phyloP scores from a whole-genome alignment of 2,888 invertebrate genomes.

The Erebia ligea region DNA sequence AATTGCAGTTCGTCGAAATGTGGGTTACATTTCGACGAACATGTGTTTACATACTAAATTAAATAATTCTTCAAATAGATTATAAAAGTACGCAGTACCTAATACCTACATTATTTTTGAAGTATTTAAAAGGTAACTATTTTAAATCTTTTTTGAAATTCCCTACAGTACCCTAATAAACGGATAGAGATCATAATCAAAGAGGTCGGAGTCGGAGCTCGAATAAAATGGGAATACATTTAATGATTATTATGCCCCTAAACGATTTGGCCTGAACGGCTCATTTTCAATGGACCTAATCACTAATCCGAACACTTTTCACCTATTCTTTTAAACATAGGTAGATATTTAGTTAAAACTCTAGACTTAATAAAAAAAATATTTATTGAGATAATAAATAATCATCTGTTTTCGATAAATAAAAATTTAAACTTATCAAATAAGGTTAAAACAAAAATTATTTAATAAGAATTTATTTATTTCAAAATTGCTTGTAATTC shows the following conservation, averaged over 20 bases:
- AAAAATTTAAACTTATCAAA: neutral
- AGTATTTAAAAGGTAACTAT: neutral
- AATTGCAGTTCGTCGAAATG: no score
- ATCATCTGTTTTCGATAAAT: neutral
- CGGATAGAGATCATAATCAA: conserved; percentile 80
- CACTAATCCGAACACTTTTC: conserved; percentile 68
- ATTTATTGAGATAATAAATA: neutral
- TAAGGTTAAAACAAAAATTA: no score
- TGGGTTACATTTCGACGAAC: no score
- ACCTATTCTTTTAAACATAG: conserved; percentile 55
- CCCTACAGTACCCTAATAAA: conserved; percentile 64
- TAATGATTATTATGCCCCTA: conserved; percentile 80
- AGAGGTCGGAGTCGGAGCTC: conserved; percentile 69
- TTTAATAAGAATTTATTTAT: no score
- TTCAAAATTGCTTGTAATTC: no score
- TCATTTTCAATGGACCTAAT: conserved; percentile 64
- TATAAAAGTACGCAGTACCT: no score
- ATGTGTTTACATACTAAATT: no score
- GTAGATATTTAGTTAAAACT: neutral
- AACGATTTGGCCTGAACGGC: conserved; percentile 70
- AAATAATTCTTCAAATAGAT: no score
- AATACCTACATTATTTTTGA: no score
- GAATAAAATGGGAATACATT: conserved; percentile 79
- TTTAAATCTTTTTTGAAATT: neutral
- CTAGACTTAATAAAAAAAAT: neutral